A percentile compares a stretch with the other conserved stretches of the same genome.
Evolutionary conservation across 64 coral and sea anemone genomes (phyloP).

Genomic region (Actinia tenebrosa): DNA sequence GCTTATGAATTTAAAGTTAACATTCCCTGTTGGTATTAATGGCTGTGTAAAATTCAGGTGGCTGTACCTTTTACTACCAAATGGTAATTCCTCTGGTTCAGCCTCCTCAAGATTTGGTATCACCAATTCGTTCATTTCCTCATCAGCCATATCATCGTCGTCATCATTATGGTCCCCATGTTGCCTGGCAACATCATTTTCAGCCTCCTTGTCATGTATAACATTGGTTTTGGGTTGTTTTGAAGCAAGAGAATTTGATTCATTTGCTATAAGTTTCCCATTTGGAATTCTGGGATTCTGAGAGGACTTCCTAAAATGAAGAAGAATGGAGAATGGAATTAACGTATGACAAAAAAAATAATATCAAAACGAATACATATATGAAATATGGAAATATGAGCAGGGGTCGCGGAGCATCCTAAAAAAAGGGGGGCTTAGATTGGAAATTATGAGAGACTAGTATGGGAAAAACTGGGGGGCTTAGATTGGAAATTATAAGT

Average conservation of each 20-base stretch:
- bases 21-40: too few relatives aligned
- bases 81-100: neutral
- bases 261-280: neutral
- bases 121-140: conserved; percentile 17
- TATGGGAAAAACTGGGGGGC: too few relatives aligned
- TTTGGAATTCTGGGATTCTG: neutral
- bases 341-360: too few relatives aligned
- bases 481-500: too few relatives aligned
- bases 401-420: too few relatives aligned
- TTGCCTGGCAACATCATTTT: neutral
- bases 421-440: too few relatives aligned
- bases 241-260: neutral
- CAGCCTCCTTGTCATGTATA: neutral
- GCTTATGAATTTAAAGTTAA: too few relatives aligned
- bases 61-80: conserved; percentile 13
- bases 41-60: too few relatives aligned
- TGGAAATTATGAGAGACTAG: too few relatives aligned
- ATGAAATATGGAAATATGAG: too few relatives aligned
- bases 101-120: neutral
- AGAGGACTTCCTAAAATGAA: neutral
- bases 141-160: conserved; percentile 24
- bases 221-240: neutral
- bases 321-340: neutral
- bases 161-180: neutral
- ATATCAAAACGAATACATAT: too few relatives aligned